Evolutionary conservation across 2,797 vertebrate species (phyloP).

Genomic region (Alca torda): DNA sequence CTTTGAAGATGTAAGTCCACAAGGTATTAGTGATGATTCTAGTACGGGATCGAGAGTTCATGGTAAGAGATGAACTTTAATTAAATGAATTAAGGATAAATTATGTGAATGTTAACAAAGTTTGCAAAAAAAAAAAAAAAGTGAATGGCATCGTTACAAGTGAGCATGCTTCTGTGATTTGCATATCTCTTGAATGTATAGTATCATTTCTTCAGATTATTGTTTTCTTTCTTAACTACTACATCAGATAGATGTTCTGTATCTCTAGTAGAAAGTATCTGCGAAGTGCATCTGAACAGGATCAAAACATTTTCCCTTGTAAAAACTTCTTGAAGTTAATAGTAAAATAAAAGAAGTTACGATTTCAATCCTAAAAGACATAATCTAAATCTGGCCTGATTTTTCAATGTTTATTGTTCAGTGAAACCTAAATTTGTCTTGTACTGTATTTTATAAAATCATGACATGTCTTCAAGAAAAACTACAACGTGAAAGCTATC

Average conservation of each 20-base stretch:
- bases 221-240: slow-evolving; percentile 21
- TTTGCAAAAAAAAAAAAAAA: background rate
- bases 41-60: slow-evolving; percentile 84
- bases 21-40: slow-evolving; percentile 86
- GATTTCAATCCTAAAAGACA: background rate
- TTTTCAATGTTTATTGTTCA: background rate
- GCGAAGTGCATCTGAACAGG: slow-evolving; percentile 67
- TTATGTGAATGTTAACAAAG: slow-evolving; percentile 41
- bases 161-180: slow-evolving; percentile 66
- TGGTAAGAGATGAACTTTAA: slow-evolving; percentile 81
- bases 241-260: slow-evolving; percentile 39
- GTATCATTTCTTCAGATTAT: slow-evolving; percentile 43
- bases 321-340: background rate
- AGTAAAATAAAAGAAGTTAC: background rate
- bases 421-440: background rate
- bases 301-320: slow-evolving; percentile 15
- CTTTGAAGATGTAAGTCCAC: slow-evolving; percentile 88
- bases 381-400: background rate
- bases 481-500: background rate
- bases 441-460: background rate
- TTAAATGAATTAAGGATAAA: slow-evolving; percentile 1
- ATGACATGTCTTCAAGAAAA: background rate
- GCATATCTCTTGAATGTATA: background rate
- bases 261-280: slow-evolving; percentile 38
- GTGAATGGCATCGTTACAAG: slow-evolving; percentile 43